Conservation (phyloP, 2,113 vertebrate species). For the Meriones unguiculatus region DNA sequence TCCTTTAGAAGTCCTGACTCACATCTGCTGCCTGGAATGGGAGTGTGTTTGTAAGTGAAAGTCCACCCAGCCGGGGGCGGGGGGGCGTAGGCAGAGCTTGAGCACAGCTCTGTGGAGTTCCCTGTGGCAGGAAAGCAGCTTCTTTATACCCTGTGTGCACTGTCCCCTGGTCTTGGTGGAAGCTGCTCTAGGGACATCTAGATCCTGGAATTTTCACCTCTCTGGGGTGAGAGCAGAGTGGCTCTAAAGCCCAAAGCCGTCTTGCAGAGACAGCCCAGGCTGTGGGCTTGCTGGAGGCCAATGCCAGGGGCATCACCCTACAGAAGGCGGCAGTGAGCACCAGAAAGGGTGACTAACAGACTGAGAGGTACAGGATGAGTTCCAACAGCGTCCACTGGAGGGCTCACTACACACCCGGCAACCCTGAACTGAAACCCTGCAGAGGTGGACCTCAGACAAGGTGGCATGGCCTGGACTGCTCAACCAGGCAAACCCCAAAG, state of each 20-base stretch:
- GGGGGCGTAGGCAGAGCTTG: no score
- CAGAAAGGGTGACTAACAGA: accelerated
- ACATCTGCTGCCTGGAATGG: neutral
- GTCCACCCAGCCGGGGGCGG: neutral
- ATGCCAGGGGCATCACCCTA: neutral
- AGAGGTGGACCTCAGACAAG: accelerated
- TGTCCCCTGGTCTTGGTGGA: no score
- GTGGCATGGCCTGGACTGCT: neutral
- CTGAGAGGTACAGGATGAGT: neutral
- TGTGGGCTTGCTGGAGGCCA: neutral
- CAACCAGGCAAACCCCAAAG: neutral
- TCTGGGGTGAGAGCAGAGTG: neutral
- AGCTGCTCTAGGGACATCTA: neutral
- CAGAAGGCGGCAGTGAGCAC: neutral
- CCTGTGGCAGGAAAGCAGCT: neutral
- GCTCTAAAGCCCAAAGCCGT: neutral
- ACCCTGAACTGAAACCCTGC: neutral
- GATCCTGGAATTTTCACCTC: neutral
- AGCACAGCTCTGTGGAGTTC: neutral
- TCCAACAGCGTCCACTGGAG: slow-evolving; percentile 40
- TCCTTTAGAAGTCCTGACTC: neutral
- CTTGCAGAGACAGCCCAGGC: neutral
- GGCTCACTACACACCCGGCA: neutral
- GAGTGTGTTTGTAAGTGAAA: neutral
- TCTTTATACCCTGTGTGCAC: neutral